Conservation (phyloP, 2,797 vertebrate genomes). For the Rhabdophis nuchalis region DNA sequence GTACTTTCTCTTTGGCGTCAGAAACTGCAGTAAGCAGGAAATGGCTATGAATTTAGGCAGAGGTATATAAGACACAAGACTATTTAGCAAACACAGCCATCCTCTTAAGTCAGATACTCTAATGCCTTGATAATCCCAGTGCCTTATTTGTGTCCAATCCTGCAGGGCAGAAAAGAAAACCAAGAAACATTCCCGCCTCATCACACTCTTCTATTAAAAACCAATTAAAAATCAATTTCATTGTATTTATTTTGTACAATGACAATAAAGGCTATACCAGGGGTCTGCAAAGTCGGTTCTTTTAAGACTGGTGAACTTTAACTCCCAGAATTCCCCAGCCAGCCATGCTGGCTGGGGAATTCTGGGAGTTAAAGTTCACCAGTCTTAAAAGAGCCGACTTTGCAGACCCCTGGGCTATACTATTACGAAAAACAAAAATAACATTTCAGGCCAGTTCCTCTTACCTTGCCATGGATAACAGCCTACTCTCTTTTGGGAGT, state of each 20-base stretch:
- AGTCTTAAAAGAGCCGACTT: too few species aligned
- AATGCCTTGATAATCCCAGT: not conserved
- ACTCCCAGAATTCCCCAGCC: too few species aligned
- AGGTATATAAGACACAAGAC: not conserved
- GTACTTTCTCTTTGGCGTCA: constrained; percentile 59
- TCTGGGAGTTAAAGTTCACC: too few species aligned
- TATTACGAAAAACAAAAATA: not conserved
- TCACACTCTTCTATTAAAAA: not conserved
- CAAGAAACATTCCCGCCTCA: not conserved
- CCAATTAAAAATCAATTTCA: too few species aligned
- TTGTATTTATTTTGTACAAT: too few species aligned
- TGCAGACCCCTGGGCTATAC: too few species aligned
- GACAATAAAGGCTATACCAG: too few species aligned
- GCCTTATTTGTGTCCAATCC: not conserved
- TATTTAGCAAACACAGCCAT: not conserved
- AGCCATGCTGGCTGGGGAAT: too few species aligned
- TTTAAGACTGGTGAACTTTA: too few species aligned
- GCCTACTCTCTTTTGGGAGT: not conserved
- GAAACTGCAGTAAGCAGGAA: not conserved
- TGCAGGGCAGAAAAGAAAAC: not conserved
- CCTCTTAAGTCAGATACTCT: not conserved
- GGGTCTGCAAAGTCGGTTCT: too few species aligned
- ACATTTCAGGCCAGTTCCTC: not conserved
- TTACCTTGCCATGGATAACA: not conserved
- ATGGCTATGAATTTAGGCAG: not conserved